Evolutionary conservation across 2,797 vertebrate genomes (phyloP), one percentile per base, ranked within the genome.

Genomic region (Crocodylus rhombifer): DNA sequence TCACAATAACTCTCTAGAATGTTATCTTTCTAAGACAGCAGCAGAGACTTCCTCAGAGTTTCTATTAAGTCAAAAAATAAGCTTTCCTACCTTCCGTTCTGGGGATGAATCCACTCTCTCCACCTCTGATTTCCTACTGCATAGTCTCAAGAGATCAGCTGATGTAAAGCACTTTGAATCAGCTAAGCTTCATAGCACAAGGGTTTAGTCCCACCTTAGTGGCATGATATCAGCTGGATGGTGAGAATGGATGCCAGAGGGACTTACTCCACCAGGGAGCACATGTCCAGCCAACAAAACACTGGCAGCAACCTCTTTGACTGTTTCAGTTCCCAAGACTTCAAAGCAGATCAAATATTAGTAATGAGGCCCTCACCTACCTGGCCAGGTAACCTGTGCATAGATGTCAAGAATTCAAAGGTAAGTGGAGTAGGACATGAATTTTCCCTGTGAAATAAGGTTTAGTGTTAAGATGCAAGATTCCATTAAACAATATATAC

Each of bases 241-340:
- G 73, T 0, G 0, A 16, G 36, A 0, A 0, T 2, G 1, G 83
- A 88, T 91, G 93, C 94, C 94, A 96, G 77, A 94, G 84, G 51
- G 13, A 95, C 89, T 91, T 75, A 42, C 91, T 90, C 36, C 95
- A 77, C 75, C 94, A 87, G 92, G 91, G 82, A 95, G 75, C 89
- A 75, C 71, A 79, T 81, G 89, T 94, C 96, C 95, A 93, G 94
- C 95, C 96, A 96, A 85, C 60, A 94, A 91, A 94, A 3, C 73
- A 58, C 75, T 36, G 61, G 86, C 0, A 80, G 77, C 77, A 83
- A 75, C 77, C 77, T 28, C 60, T 76, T 92, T 93, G 84, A 77
- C 61, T 67, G 73, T 87, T 95, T 42, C 33, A 71, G 33, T 36
- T 92, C 88, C 84, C 71, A 82, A 86, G 71, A 85, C 62, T 89